These are phyloP conservation scores for Papilio polyxenes DNA, from an alignment of 1,140 invertebrate species.

Conservation along the genomic window DNA sequence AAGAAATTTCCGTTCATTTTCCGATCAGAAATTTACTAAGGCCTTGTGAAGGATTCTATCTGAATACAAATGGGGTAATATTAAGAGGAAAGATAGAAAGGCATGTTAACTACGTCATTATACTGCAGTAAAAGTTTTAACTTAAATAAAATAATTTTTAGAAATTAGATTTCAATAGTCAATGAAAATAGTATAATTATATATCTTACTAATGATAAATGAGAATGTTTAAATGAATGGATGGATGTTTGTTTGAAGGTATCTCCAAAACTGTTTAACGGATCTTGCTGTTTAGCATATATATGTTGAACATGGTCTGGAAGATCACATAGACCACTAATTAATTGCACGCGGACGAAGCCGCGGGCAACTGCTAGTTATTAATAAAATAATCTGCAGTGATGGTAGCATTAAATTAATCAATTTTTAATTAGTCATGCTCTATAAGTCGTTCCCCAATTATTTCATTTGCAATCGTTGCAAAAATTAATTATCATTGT, in stretches of 20 bases:
- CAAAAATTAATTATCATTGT: neutral
- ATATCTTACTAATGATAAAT: too few species aligned
- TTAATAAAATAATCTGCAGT: neutral
- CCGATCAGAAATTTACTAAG: neutral
- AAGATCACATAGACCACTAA: too few species aligned
- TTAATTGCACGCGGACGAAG: too few species aligned
- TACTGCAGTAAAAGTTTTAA: too few species aligned
- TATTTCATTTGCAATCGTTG: neutral
- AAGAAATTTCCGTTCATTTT: neutral
- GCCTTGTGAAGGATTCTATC: neutral
- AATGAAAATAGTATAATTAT: neutral
- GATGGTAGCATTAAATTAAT: neutral
- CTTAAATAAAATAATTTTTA: neutral
- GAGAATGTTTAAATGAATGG: too few species aligned
- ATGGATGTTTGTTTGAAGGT: too few species aligned
- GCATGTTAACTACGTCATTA: neutral
- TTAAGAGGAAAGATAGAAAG: neutral
- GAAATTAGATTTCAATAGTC: neutral
- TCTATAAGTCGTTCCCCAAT: neutral
- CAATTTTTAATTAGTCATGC: neutral
- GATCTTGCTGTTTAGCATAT: too few species aligned
- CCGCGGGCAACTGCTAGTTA: too few species aligned
- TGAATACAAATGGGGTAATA: conserved; percentile 2
- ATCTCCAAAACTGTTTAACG: too few species aligned
- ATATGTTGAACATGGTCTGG: too few species aligned